Evolutionary conservation across 2,113 vertebrate species (phyloP), one percentile per base, ranked within the genome.

Genomic region (Puntigrus tetrazona): DNA sequence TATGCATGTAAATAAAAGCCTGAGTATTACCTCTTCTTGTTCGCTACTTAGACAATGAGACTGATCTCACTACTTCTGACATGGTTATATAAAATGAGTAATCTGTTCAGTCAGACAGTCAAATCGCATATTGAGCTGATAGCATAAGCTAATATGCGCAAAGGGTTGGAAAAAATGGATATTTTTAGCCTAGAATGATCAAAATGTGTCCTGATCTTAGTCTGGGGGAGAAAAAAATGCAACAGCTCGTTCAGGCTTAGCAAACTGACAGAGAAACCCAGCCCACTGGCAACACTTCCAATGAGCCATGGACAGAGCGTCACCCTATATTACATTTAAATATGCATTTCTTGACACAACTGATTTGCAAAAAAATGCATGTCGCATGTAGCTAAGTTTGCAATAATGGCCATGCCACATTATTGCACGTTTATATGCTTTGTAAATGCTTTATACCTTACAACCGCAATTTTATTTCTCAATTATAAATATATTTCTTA

Each of bases 71-170:
- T 38, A 16, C 65, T 82, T 82, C 79, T 70, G 79, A 81, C 79
- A 82, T 25, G 65, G 31, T 82, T 82, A 70, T 70, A 18, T 82
- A 82, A 82, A 82, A 70, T 52, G 47, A 70, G 63, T 70, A 82
- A 82, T 82, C 79, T 82, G 79, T 82, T 82, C 65, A 70, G 79
- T 82, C 79, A 70, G 79, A 55, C 79, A 82, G 59, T 82, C 79
- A 70, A 70, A 69, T 82, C 47, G 43, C 79, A 82, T 82, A 70
- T 70, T n/a, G 63, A 82, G 79, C 45, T 82, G 79, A 70, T 82
- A 55, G 63, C 79, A 55, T 70, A 82, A 82, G 79, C 79, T 82
- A 82, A 82, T 82, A 70, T 70, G 27, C 4, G 45, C 29, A 81
- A 69, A 52, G 43, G 79, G 43, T 67, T 70, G 45, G 10, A 38